Evolutionary conservation across 2,888 invertebrate genomes (phyloP).

Genomic region (Elysia crispata): DNA sequence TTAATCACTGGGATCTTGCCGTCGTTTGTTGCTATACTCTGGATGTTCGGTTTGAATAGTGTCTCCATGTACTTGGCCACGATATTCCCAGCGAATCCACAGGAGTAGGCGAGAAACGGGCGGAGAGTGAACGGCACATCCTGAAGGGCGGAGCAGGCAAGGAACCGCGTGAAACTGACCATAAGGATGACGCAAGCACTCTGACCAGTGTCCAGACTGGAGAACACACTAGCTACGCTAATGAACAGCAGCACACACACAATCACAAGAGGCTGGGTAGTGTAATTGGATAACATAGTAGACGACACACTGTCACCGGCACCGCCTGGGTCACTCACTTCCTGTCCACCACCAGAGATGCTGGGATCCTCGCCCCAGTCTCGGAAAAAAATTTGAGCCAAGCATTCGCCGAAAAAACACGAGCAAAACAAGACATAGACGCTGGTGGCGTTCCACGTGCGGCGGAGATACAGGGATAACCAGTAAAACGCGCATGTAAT

Average conservation of each 20-base stretch:
- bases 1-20: constrained; percentile 76
- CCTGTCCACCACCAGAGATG: constrained; percentile 17
- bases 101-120: constrained; percentile 74
- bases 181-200: constrained; percentile 71
- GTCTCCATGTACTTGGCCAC: constrained; percentile 76
- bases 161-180: constrained; percentile 72
- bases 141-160: constrained; percentile 71
- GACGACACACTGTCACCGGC: constrained; percentile 24
- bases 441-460: constrained; percentile 75
- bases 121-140: constrained; percentile 69
- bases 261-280: constrained; percentile 69
- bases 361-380: constrained; percentile 44
- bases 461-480: constrained; percentile 73
- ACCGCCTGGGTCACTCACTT: constrained; percentile 2
- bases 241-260: constrained; percentile 70
- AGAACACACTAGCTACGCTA: constrained; percentile 72
- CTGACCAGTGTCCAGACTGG: constrained; percentile 72
- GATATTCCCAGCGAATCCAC: constrained; percentile 73
- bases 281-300: constrained; percentile 52
- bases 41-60: constrained; percentile 70
- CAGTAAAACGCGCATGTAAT: constrained; percentile 75
- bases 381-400: constrained; percentile 68
- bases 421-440: constrained; percentile 75
- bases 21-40: constrained; percentile 71
- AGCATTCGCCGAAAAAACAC: constrained; percentile 74